phyloP scores from a whole-genome alignment of 1,140 invertebrate species.

The Lanistes nyassanus region DNA sequence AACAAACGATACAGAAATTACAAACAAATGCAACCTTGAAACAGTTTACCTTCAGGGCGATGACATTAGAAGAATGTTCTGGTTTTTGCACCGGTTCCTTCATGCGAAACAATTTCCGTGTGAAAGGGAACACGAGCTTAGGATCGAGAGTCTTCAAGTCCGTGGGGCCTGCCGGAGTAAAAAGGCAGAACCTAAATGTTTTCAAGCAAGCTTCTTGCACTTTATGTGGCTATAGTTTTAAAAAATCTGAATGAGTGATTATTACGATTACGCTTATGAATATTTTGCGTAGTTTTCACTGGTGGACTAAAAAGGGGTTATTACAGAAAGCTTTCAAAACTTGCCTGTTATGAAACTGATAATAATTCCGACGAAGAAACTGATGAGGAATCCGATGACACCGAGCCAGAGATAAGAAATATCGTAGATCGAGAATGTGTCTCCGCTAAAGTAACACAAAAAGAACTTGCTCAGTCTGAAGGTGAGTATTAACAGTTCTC shows the following conservation, averaged over 20 bases:
- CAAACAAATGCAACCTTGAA: too few species aligned
- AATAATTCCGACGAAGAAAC: background rate
- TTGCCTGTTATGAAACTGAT: background rate
- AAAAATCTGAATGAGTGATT: too few species aligned
- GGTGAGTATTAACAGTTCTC: too few species aligned
- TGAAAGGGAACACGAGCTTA: slow-evolving; percentile 17
- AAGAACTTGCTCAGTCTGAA: too few species aligned
- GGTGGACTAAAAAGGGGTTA: too few species aligned
- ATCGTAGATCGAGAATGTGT: background rate
- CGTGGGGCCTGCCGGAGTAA: background rate
- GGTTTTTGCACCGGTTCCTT: background rate
- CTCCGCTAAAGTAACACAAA: background rate
- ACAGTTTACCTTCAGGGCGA: slow-evolving; percentile 13
- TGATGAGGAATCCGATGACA: background rate
- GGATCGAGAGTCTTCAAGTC: background rate
- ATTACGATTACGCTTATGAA: too few species aligned
- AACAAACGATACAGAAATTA: too few species aligned
- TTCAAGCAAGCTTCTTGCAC: too few species aligned
- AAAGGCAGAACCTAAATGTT: too few species aligned
- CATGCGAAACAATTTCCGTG: slow-evolving; percentile 1
- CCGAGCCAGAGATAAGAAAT: background rate
- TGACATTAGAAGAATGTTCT: slow-evolving; percentile 10
- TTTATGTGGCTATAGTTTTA: too few species aligned
- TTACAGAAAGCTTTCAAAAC: too few species aligned
- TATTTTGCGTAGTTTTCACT: too few species aligned